Conservation (phyloP, 1,140 invertebrate genomes). For the Drosophila lacertosa region DNA sequence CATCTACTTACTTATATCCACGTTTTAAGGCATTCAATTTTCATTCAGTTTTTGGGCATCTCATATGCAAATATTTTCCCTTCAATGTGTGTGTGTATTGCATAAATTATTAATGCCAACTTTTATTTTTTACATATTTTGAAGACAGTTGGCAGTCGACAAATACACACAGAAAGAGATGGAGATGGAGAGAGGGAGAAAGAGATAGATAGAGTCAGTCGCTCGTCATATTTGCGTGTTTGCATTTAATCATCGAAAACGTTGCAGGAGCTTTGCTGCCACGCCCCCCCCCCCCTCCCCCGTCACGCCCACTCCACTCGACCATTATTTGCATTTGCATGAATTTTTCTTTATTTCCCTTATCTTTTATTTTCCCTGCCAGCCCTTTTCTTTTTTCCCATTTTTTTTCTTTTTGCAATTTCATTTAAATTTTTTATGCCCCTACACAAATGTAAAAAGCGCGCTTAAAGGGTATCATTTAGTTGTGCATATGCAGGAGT, state of each 20-base stretch:
- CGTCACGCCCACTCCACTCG: neutral
- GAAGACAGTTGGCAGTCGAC: conserved; percentile 79
- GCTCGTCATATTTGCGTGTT: conserved; percentile 81
- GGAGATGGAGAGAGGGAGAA: conserved; percentile 2
- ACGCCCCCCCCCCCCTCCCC: conserved; percentile 34
- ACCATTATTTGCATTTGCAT: conserved; percentile 73
- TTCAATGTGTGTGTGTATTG: conserved; percentile 55
- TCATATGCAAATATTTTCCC: conserved; percentile 63
- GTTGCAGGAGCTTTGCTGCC: conserved; percentile 58
- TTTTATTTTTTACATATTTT: conserved; percentile 82
- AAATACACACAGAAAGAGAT: conserved; percentile 43
- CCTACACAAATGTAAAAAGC: conserved; percentile 1
- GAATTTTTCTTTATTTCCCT: conserved; percentile 38
- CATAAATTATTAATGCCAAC: conserved; percentile 81
- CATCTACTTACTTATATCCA: conserved; percentile 51
- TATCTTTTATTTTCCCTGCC: conserved; percentile 9
- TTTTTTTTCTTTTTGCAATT: conserved; percentile 37
- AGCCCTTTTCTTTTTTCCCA: too few species aligned
- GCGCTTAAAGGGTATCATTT: conserved; percentile 5
- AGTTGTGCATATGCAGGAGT: neutral
- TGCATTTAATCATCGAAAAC: conserved; percentile 82
- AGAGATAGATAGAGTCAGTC: conserved; percentile 40
- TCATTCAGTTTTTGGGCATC: conserved; percentile 61
- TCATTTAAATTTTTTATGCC: conserved; percentile 57
- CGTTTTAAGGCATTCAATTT: conserved; percentile 77